Evolutionary conservation across 2,797 vertebrate genomes (phyloP), one percentile per base, ranked within the genome.

Genomic region (Calcarius lapponicus): DNA sequence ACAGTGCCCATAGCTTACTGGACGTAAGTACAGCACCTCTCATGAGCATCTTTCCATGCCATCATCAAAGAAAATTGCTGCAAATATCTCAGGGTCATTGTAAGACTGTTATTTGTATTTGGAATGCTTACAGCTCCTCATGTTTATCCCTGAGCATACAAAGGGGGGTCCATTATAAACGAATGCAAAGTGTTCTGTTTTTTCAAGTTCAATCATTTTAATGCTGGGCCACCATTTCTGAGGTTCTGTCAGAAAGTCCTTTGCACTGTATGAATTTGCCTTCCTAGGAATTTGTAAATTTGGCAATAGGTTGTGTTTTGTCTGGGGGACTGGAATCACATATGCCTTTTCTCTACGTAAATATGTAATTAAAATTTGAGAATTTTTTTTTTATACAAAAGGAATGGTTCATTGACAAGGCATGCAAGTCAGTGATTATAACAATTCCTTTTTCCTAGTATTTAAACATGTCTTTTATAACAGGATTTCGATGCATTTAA

Each of bases 1-100:
- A 98, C 95, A 98, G 98, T 50, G 99, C 99, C 94, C 98, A 98
- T 88, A 98, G 98, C 87, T 98, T 99, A 67, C 93, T 99, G 96
- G 99, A 99, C 83, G 99, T 99, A 97, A 99, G 99, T 98, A 96
- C 56, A 51, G 54, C 50, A 15, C 58, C 42, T 86, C 93, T 95
- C 72, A 40, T 91, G 36, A 97, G 71, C 95, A 92, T 51, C 69
- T 90, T 94, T 94, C 79, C 86, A 93, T 95, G 36, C 58, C 17
- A 17, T 22, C 72, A 48, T 82, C 74, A 67, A 86, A 50, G 66
- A 86, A 69, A 88, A 70, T 24, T 20, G 11, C 86, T 71, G 31
- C 80, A 40, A 24, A 22, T 80, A 86, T 56, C 48, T 90, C 74
- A 62, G 45, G 78, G 69, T 81, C 81, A 50, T 92, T 81, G 42